These are phyloP conservation scores for Euplagia quadripunctaria DNA, from an alignment of 2,888 invertebrate genomes.

Conservation along the genomic window DNA sequence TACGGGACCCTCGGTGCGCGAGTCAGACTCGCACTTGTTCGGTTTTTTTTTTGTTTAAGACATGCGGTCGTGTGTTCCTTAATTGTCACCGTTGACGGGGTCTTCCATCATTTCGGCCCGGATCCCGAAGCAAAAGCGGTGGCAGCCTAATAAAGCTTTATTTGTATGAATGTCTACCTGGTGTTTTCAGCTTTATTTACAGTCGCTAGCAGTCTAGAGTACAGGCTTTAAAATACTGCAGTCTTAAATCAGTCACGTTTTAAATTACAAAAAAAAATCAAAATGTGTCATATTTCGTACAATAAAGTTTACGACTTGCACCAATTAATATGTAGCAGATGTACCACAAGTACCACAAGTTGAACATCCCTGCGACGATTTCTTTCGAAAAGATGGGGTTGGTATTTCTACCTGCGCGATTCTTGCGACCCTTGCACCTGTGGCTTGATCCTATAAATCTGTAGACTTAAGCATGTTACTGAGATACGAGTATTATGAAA, in stretches of 20 bases:
- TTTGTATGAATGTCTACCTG: not conserved
- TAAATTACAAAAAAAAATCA: not conserved
- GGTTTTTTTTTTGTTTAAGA: no score
- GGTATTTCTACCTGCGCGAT: constrained; percentile 73
- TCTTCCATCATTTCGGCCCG: not conserved
- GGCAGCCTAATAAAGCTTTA: not conserved
- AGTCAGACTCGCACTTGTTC: no score
- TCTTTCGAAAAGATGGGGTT: constrained; percentile 54
- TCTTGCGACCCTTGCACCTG: constrained; percentile 66
- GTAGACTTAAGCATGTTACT: constrained; percentile 19
- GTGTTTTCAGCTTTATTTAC: not conserved
- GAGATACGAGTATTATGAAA: constrained; percentile 25
- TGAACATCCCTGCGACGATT: constrained; percentile 34
- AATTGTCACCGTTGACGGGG: no score
- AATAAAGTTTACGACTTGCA: no score
- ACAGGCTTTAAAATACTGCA: not conserved
- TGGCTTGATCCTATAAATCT: constrained; percentile 30
- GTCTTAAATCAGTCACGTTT: not conserved
- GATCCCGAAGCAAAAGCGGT: not conserved
- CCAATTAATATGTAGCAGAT: no score
- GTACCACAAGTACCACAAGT: constrained; percentile 15
- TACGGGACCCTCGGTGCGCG: no score
- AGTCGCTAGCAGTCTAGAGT: not conserved
- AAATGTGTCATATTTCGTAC: no score
- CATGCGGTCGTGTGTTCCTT: no score